Base-by-base conservation (phyloP, 2,888 invertebrate genomes). In the Mongoloraphidia duomilia region DNA sequence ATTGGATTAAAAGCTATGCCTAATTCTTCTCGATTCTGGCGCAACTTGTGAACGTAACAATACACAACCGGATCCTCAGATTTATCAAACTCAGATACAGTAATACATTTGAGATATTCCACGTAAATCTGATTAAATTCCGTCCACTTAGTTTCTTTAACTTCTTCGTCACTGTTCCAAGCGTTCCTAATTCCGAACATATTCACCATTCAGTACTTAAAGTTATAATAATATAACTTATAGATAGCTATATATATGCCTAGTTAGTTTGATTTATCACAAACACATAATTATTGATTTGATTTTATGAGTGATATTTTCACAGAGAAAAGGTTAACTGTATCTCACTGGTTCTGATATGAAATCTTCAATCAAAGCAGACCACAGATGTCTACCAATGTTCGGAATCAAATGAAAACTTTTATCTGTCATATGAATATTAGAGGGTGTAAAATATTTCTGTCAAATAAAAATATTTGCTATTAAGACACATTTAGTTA, bases 21-120 rank as follows among this genome's bases (percentile, higher is more conserved):
- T 38, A 74, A 67, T 40, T 71, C 74, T 56, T 63, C 62, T 13
- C 34, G 14, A 57, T 73, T 73, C 51, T 71, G 71, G 0, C 62
- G 53, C 40, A 72, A 71, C 47, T 70, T 66, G 50, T 72, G 77
- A 2, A 72, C 66, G 59, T 74, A 73, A 41, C 70, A 65, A 59
- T 77, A 79, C 53, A 80, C 77, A 50, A 80, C 71, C 1, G 82
- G 76, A 35, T 63, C 63, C 53, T 72, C 80, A 57, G 77, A 75
- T 55, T 69, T 71, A 60, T 84, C 82, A 46, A 73, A 60, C 58
- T 78, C 79, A 39, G 83, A 83, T 56, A 81, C 75, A 11, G 82
- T 79, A 57, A 83, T 68, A 56, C 72, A 75, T 65, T 79, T 78
- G 44, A 63, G 70, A 41, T 66, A 67, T 57, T 75, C 73, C 52